These are phyloP conservation scores for Tylochromis polylepis DNA, from an alignment of 2,113 vertebrate genomes.

Conservation along the genomic window DNA sequence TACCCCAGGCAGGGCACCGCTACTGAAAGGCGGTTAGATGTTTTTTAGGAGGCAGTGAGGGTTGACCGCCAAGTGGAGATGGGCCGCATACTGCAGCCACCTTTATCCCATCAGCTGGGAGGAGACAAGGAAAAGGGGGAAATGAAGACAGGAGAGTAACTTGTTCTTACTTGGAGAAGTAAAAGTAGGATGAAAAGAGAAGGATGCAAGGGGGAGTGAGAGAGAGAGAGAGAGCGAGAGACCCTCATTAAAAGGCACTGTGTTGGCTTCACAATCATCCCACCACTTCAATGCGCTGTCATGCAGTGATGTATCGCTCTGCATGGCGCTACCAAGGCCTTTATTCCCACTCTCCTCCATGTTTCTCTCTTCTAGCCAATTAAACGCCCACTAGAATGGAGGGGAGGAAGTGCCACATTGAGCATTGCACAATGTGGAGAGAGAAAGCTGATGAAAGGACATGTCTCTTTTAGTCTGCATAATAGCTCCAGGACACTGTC, in stretches of 20 bases:
- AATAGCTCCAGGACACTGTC: constrained; percentile 50
- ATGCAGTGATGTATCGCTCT: constrained; percentile 66
- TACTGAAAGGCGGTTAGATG: constrained; percentile 8
- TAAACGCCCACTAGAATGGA: constrained; percentile 65
- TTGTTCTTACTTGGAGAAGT: constrained; percentile 1
- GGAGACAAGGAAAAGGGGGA: background rate
- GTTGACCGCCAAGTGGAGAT: background rate
- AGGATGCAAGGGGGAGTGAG: background rate
- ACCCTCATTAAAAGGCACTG: constrained; percentile 66
- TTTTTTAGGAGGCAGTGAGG: constrained; percentile 26
- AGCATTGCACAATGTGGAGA: constrained; percentile 44
- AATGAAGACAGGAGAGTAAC: constrained; percentile 3
- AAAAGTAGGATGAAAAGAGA: constrained; percentile 20
- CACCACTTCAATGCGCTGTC: constrained; percentile 65
- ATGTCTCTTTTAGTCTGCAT: constrained; percentile 57
- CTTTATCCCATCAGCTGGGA: background rate
- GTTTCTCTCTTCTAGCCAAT: constrained; percentile 65
- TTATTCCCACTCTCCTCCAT: constrained; percentile 56
- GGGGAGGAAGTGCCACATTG: constrained; percentile 46
- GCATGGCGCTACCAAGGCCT: constrained; percentile 61
- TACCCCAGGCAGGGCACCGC: background rate
- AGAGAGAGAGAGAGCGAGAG: constrained; percentile 3
- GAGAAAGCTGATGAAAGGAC: constrained; percentile 55
- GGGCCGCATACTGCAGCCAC: background rate
- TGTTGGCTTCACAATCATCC: constrained; percentile 59